These are phyloP conservation scores for Stomatorhinus walkeri DNA, from an alignment of 2,797 vertebrate species.

Conservation along the genomic window DNA sequence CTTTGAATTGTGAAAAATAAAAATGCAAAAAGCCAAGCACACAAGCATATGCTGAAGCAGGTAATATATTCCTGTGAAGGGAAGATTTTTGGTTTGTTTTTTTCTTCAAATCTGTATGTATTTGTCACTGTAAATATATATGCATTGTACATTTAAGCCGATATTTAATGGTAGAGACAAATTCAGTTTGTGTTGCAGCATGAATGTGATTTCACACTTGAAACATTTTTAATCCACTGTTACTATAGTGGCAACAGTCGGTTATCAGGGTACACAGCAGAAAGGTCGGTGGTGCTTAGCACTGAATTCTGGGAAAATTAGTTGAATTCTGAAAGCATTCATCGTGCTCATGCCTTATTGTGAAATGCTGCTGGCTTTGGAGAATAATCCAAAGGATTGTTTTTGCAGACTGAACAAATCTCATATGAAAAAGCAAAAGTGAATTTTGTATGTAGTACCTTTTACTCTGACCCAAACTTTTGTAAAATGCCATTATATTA, in stretches of 20 bases:
- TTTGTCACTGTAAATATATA: conserved; percentile 64
- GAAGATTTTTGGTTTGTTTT: conserved; percentile 20
- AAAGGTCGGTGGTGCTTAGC: conserved; percentile 15
- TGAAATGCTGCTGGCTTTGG: background rate
- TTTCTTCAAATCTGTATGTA: conserved; percentile 44
- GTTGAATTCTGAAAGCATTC: conserved; percentile 5
- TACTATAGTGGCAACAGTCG: background rate
- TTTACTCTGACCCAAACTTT: background rate
- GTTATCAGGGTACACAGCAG: conserved; percentile 13
- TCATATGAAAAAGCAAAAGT: background rate
- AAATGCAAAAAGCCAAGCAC: conserved; percentile 9
- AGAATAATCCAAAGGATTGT: background rate
- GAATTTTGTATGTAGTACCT: background rate
- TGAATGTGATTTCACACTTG: conserved; percentile 18
- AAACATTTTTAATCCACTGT: conserved; percentile 17
- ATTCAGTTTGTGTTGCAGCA: conserved; percentile 8
- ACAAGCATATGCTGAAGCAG: background rate
- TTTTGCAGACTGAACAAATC: background rate
- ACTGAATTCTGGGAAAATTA: background rate
- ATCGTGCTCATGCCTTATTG: conserved; percentile 14
- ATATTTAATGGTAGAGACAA: background rate
- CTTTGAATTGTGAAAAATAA: conserved; percentile 3
- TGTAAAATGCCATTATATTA: background rate
- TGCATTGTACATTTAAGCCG: conserved; percentile 39
- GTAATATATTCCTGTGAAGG: background rate